Base-by-base conservation (phyloP, 2,888 invertebrate genomes). In the Lissocephala sabroskyi region DNA sequence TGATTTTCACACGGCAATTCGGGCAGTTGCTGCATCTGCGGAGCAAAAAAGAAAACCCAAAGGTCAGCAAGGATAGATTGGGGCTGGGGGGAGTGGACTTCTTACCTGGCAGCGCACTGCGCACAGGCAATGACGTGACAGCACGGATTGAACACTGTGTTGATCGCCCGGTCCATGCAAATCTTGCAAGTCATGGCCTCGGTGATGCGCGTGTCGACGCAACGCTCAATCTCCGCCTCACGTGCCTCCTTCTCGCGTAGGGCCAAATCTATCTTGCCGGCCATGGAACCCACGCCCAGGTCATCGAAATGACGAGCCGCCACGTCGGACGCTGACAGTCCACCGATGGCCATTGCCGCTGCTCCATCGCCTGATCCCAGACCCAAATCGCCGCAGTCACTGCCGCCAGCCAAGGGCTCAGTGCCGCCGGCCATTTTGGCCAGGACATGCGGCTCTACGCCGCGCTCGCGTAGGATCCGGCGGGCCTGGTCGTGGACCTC, bases 401-500 rank as follows among this genome's bases (percentile, higher is more conserved):
- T 44, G 33, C 32, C 32, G 4, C 4, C 40, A 4, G 26, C 11
- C 14, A 30, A 14, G 3, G 19, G 14, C 28, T 44, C 37, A 51
- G 41, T 47, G 2, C 45, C 48, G 28, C 11, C 11, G 2, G 5
- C 40, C 11, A 11, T 14, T 6, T 17, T 11, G 3, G 26, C 39
- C 16, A 10, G 28, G 23, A 7, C 23, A 23, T 23, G 23, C 3
- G 23, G 62, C 52, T 80, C 82, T 58, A 81, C 81, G 42, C 85
- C 86, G 17, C 84, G 85, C 26, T 86, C 86, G 70, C 91, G 93
- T 48, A 93, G 86, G 17, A 90, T 91, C 49, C 95, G 87, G 1
- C 94, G 86, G 1, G 94, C 94, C 79, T 93, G 91, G 86, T 96
- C 96, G 84, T 95, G 93, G 43, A 95, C 94, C 86, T 96, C 95